These are phyloP conservation scores for Stenopsyche tienmushanensis DNA, from an alignment of 1,140 invertebrate species.

Conservation along the genomic window DNA sequence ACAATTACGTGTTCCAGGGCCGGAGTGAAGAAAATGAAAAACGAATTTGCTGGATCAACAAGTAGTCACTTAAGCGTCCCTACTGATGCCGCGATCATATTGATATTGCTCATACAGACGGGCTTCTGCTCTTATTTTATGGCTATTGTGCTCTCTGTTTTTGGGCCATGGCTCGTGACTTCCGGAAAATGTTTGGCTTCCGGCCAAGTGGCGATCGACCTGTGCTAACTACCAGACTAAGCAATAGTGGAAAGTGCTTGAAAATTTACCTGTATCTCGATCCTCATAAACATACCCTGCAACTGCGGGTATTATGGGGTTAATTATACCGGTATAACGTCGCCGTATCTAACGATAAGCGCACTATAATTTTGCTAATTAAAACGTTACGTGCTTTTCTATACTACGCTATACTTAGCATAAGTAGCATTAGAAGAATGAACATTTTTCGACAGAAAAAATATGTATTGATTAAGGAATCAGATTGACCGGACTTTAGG, in stretches of 20 bases:
- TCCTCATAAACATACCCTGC: not conserved
- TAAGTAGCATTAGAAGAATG: no score
- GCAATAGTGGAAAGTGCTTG: slow-evolving; percentile 12
- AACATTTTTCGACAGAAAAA: no score
- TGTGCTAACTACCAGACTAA: slow-evolving; percentile 5
- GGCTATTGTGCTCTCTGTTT: slow-evolving; percentile 5
- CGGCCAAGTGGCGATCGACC: slow-evolving; percentile 9
- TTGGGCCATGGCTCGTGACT: no score
- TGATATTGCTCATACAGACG: not conserved
- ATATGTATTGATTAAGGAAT: not conserved
- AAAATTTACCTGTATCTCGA: slow-evolving; percentile 8
- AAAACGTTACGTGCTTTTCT: no score
- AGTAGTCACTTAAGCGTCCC: not conserved
- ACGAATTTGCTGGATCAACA: slow-evolving; percentile 13
- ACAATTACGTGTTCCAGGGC: no score
- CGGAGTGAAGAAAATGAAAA: no score
- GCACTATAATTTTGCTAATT: no score
- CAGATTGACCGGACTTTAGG: no score
- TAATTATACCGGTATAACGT: no score
- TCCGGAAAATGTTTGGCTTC: slow-evolving; percentile 10
- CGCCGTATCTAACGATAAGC: no score
- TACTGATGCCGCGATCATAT: slow-evolving; percentile 3
- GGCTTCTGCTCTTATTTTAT: slow-evolving; percentile 13
- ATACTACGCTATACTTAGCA: no score
- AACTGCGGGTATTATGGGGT: not conserved